Conservation (phyloP, 2,113 vertebrate genomes). For the Pseudorhombus dupliciocellatus region DNA sequence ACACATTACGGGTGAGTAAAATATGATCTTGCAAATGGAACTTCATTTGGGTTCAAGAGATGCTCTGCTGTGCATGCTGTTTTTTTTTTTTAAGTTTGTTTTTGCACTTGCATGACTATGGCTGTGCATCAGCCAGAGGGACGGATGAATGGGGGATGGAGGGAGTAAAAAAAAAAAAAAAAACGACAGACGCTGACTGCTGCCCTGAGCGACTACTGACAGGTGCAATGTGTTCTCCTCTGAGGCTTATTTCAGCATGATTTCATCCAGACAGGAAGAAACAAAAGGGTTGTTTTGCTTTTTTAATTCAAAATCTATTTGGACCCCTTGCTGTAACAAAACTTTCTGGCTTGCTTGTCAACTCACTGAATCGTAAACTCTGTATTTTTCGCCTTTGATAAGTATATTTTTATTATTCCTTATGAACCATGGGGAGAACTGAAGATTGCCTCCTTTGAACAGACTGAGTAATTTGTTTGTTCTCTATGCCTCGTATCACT, state of each 20-base stretch:
- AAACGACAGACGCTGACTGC: slow-evolving; percentile 54
- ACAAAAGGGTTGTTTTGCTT: slow-evolving; percentile 3
- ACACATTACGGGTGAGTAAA: slow-evolving; percentile 48
- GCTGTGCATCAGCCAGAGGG: slow-evolving; percentile 41
- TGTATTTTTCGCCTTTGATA: not conserved
- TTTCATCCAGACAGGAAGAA: slow-evolving; percentile 40
- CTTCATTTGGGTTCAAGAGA: slow-evolving; percentile 50
- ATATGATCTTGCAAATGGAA: slow-evolving; percentile 51
- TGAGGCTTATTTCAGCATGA: slow-evolving; percentile 58
- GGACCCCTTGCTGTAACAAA: not conserved
- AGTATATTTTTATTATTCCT: slow-evolving; percentile 4
- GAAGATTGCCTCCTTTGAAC: slow-evolving; percentile 4
- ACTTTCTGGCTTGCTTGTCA: slow-evolving; percentile 11
- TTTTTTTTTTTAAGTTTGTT: slow-evolving; percentile 47
- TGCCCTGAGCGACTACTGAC: slow-evolving; percentile 68
- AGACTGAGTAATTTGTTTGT: slow-evolving; percentile 14
- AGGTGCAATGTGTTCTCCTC: slow-evolving; percentile 66
- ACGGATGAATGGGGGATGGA: slow-evolving; percentile 18
- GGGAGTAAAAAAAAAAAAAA: too few relatives aligned
- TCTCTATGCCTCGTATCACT: not conserved
- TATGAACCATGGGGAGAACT: not conserved
- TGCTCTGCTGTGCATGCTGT: slow-evolving; percentile 41
- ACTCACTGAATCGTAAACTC: not conserved
- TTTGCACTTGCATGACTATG: slow-evolving; percentile 14
- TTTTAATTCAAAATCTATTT: slow-evolving; percentile 33